These are phyloP conservation scores for Eupelmus urozonus DNA, from an alignment of 2,888 invertebrate species.

Conservation along the genomic window DNA sequence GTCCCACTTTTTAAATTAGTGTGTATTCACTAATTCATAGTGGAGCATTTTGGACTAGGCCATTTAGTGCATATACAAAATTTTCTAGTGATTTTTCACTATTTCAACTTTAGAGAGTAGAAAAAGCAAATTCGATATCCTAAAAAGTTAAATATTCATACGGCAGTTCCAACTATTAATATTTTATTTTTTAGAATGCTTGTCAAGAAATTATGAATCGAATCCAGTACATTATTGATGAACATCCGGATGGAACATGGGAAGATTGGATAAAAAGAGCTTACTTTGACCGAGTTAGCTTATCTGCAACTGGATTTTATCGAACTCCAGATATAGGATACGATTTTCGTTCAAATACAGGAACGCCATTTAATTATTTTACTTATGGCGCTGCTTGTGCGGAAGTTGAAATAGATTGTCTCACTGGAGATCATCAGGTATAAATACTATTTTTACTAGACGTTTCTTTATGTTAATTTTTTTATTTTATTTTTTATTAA, in stretches of 20 bases:
- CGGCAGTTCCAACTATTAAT: too few relatives aligned
- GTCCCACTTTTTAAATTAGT: too few relatives aligned
- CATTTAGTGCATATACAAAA: too few relatives aligned
- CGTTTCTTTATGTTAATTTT: not conserved
- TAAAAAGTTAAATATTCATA: too few relatives aligned
- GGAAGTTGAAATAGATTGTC: slow-evolving; percentile 95
- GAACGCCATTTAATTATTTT: slow-evolving; percentile 89
- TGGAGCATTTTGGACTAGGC: too few relatives aligned
- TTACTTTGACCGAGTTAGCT: slow-evolving; percentile 86
- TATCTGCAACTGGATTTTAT: slow-evolving; percentile 91
- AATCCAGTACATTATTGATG: slow-evolving; percentile 85
- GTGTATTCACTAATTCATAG: too few relatives aligned
- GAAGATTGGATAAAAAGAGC: slow-evolving; percentile 89
- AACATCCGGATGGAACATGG: slow-evolving; percentile 89
- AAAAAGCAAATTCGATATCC: too few relatives aligned
- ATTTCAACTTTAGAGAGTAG: too few relatives aligned
- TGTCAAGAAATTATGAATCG: slow-evolving; percentile 87
- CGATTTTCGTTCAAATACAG: slow-evolving; percentile 84
- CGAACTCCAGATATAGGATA: slow-evolving; percentile 87
- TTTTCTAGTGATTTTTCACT: slow-evolving; percentile 14
- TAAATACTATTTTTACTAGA: not conserved
- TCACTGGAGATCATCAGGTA: slow-evolving; percentile 94
- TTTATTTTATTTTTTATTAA: not conserved
- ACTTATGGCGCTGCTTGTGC: slow-evolving; percentile 92
- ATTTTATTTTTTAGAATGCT: slow-evolving; percentile 81